These are phyloP conservation scores for Oplegnathus fasciatus DNA, from an alignment of 2,113 vertebrate genomes.

Conservation along the genomic window DNA sequence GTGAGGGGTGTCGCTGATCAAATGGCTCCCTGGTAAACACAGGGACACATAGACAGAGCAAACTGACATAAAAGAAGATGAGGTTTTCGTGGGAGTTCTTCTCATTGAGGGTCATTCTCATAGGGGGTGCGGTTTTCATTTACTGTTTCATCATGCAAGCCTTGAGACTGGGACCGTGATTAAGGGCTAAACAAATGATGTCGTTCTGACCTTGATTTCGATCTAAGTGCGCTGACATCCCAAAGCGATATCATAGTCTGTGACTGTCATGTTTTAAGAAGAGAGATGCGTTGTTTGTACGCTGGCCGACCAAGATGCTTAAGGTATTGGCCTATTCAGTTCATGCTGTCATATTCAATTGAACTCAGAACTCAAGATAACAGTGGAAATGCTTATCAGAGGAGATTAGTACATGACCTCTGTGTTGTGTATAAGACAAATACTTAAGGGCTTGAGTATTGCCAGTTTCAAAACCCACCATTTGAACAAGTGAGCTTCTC, in stretches of 20 bases:
- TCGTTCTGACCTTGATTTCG: constrained; percentile 6
- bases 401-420: background rate
- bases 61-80: constrained; percentile 22
- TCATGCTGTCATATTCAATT: constrained; percentile 18
- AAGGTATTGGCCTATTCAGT: background rate
- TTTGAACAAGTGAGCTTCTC: constrained; percentile 43
- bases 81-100: constrained; percentile 25
- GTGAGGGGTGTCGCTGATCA: constrained; percentile 39
- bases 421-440: constrained; percentile 13
- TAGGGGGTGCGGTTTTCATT: background rate
- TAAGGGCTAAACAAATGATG: constrained; percentile 3
- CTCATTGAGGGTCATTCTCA: constrained; percentile 21
- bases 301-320: background rate
- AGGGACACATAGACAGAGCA: constrained; percentile 32
- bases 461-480: background rate
- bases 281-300: background rate
- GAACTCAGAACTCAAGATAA: constrained; percentile 15
- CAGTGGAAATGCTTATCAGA: constrained; percentile 13
- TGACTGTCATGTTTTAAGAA: background rate
- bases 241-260: background rate
- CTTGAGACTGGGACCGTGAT: constrained; percentile 1
- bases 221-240: background rate
- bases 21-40: constrained; percentile 50
- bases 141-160: constrained; percentile 11
- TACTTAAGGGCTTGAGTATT: constrained; percentile 14